phyloP scores from a whole-genome alignment of 2,113 vertebrate genomes.

The Numida meleagris region DNA sequence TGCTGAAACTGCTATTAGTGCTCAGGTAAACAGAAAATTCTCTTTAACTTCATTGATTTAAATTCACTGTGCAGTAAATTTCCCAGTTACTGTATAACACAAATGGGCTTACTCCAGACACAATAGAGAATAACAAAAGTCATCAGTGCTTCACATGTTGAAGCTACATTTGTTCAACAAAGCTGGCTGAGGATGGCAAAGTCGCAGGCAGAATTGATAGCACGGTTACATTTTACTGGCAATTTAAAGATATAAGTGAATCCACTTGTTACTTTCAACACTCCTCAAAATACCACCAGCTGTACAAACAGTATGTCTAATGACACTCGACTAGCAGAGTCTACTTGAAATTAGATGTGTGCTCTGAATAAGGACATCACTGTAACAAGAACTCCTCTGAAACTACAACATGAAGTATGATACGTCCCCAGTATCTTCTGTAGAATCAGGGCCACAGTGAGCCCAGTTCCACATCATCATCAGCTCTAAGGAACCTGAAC shows the following conservation, averaged over 20 bases:
- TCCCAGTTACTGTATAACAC: background rate
- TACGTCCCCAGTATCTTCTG: background rate
- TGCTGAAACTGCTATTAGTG: background rate
- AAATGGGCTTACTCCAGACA: background rate
- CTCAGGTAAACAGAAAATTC: background rate
- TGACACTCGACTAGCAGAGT: conserved; percentile 39
- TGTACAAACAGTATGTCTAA: conserved; percentile 67
- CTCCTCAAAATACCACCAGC: conserved; percentile 51
- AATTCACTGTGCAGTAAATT: background rate
- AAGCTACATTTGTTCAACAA: conserved; percentile 12
- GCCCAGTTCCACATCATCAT: background rate
- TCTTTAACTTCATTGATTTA: background rate
- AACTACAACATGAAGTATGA: background rate
- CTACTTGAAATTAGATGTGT: conserved; percentile 46
- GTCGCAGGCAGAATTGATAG: background rate
- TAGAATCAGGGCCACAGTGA: background rate
- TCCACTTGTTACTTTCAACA: conserved; percentile 50
- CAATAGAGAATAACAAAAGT: background rate
- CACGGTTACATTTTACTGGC: background rate
- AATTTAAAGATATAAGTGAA: conserved; percentile 56
- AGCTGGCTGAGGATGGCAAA: conserved; percentile 14
- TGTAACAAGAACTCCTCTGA: conserved; percentile 37
- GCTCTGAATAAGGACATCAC: conserved; percentile 40
- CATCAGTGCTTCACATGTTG: background rate
- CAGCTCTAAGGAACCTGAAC: background rate